Evolutionary conservation across 2,113 vertebrate genomes (phyloP), one percentile per base, ranked within the genome.

Genomic region (Vicugna pacos): DNA sequence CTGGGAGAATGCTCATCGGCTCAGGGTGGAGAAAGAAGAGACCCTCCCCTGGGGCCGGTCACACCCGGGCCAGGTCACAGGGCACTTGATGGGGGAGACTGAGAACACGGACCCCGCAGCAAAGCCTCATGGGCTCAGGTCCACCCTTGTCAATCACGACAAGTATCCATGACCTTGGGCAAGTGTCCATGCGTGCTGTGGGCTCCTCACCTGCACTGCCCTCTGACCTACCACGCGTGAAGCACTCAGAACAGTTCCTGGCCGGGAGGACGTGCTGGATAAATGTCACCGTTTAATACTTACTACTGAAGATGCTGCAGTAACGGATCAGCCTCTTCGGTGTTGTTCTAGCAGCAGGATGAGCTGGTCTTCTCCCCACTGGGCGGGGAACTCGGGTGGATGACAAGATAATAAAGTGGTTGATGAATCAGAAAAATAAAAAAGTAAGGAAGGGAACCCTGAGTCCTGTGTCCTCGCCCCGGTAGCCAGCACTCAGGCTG

Each of bases 401-500:
- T 50, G 42, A 56, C 8, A 24, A 13, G 1, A 15, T 0, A 11
- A 24, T 56, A 4, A 10, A 1, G 15, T 26, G 50, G 26, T 15
- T 11, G 15, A 15, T 19, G 75, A 54, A n/a, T 19, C 6, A 28
- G 77, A 79, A 28, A 77, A 56, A 32, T 14, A 52, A 72, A 24
- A 72, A 60, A 30, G 1, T 6, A 13, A 77, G 42, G 46, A 32
- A 64, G 38, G 54, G 50, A n/a, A 17, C 3, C 35, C 11, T 4
- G 0, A 26, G 50, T 32, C 38, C 77, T 42, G 16, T 1, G 15
- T 46, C 85, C 19, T 30, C 5, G 30, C 30, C 12, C 12, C 8
- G 17, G n/a, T 0, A 30, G 22, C 46, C 32, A 92, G 84, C 97
- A 97, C 91, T 96, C 93, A 96, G 91, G 97, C 89, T 91, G 94